These are phyloP conservation scores for Chelonus formosanus DNA, from an alignment of 2,888 invertebrate species.

Conservation along the genomic window DNA sequence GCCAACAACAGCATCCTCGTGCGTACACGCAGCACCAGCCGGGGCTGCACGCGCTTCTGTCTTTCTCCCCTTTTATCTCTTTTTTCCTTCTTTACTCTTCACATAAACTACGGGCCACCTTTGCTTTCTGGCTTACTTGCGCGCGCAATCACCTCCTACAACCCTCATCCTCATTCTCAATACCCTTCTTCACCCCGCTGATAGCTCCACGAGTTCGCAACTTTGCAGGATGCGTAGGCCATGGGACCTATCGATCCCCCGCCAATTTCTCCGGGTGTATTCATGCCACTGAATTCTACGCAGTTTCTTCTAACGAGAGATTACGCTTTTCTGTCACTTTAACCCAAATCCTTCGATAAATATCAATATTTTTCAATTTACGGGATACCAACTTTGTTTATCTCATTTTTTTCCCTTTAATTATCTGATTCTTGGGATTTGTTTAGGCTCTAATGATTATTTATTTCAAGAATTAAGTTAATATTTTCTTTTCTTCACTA, in stretches of 20 bases:
- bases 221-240: slow-evolving; percentile 23
- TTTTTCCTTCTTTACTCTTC: neutral
- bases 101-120: neutral
- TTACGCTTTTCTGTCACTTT: slow-evolving; percentile 7
- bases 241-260: slow-evolving; percentile 40
- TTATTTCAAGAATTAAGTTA: too few species aligned
- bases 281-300: neutral
- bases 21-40: slow-evolving; percentile 15
- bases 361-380: too few species aligned
- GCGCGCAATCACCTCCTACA: slow-evolving; percentile 18
- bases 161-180: neutral
- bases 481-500: too few species aligned
- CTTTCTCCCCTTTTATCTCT: slow-evolving; percentile 3
- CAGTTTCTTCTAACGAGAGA: slow-evolving; percentile 15
- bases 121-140: slow-evolving; percentile 12
- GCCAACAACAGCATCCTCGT: slow-evolving; percentile 4
- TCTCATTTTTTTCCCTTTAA: too few species aligned
- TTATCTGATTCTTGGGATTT: too few species aligned
- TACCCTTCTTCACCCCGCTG: neutral
- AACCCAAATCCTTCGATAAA: neutral
- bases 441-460: too few species aligned
- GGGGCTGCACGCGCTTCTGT: slow-evolving; percentile 17
- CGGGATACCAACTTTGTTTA: too few species aligned
- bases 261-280: slow-evolving; percentile 35
- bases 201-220: neutral